Percentiles rank a stretch among this genome's conserved stretches.
Evolutionary conservation across 1,140 invertebrate genomes (phyloP).

Genomic region (Drosophila ercepeae): DNA sequence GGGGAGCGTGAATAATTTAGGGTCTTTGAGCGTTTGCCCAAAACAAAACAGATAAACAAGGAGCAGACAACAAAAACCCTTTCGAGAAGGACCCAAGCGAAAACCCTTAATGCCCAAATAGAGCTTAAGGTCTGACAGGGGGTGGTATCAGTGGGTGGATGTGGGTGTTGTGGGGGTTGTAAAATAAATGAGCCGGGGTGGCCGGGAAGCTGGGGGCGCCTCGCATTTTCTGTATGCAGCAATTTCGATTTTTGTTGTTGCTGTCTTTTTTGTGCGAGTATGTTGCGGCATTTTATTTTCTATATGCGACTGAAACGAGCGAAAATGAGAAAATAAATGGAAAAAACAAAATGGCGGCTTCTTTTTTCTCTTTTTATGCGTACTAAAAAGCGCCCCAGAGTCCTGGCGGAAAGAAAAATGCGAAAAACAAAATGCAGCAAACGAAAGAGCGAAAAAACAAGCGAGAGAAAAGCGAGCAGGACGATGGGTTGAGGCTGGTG

Average conservation of each 20-base stretch:
- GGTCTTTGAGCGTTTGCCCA: constrained; percentile 69
- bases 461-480: constrained; percentile 13
- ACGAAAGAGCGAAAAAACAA: constrained; percentile 42
- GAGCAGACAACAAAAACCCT: constrained; percentile 36
- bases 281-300: constrained; percentile 82
- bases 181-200: constrained; percentile 50
- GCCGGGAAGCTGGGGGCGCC: constrained; percentile 15
- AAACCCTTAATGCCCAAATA: constrained; percentile 79
- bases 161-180: constrained; percentile 2
- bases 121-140: constrained; percentile 67
- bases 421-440: constrained; percentile 74
- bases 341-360: constrained; percentile 80
- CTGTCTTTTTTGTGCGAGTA: constrained; percentile 30
- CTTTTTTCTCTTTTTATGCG: constrained; percentile 77
- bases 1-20: constrained; percentile 76
- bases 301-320: constrained; percentile 68
- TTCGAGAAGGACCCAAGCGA: constrained; percentile 49
- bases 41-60: constrained; percentile 42
- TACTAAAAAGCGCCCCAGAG: constrained; percentile 76
- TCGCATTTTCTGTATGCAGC: constrained; percentile 66
- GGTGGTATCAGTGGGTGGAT: constrained; percentile 1
- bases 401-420: constrained; percentile 69
- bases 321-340: constrained; percentile 78
- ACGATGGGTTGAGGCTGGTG: not conserved
- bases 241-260: constrained; percentile 55